Base-by-base conservation (phyloP, 2,113 vertebrate genomes). In the Equus przewalskii region DNA sequence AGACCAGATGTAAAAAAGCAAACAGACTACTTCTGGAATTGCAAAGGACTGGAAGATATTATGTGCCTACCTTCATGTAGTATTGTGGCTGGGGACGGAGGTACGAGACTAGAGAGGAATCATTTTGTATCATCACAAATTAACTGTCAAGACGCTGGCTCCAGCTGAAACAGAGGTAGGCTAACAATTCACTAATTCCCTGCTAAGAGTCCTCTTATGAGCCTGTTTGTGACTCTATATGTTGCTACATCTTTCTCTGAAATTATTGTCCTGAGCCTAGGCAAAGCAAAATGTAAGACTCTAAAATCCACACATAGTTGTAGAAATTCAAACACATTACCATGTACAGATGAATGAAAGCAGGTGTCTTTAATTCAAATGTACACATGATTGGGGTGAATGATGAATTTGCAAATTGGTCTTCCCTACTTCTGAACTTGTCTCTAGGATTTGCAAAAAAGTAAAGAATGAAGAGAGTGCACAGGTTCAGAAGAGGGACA, bases 101-200 rank as follows among this genome's bases (percentile, higher is more conserved):
- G 3, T 69, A 54, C 72, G 79, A 79, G 36, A 94, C 41, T 44
- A 79, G 26, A 85, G 24, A 89, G 65, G 30, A 96, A 70, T 2
- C 8, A 92, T 93, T 78, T 83, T 89, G 12, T 67, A 89, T 86
- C 30, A 73, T 83, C 21, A 91, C 26, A 92, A 97, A 87, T 90
- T 87, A 97, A 90, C 21, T 83, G 24, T 86, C 56, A 95, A 93
- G 54, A 81, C 56, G 7, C 41, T 85, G 46, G 16, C 12, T 81
- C 15, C 54, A 80, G 64, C 44, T 92, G 64, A 83, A 86, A 93
- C 18, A 92, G n/a, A 84, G 24, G 15, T 69, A 62, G 18, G 41
- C 56, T 94, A 94, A 90, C 13, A 72, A 82, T 60, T 94, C 67
- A 88, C n/a, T 70, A 56, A 69, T 73, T 94, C n/a, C 54, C 82